phyloP scores from a whole-genome alignment of 53 echinoderm and acorn worm genomes.

The Stichopus horrens region DNA sequence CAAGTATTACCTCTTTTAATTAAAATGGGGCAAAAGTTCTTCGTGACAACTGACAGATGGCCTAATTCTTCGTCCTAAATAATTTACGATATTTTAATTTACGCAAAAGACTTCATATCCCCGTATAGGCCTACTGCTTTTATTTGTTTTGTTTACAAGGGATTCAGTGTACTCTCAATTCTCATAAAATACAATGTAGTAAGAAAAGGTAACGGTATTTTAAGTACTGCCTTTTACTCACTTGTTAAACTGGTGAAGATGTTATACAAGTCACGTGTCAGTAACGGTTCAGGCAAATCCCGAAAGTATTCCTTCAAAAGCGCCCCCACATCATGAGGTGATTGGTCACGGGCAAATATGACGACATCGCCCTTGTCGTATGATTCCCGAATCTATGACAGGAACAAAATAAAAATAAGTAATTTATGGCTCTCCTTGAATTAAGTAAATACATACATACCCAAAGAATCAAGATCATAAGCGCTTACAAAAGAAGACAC shows the following conservation, averaged over 20 bases:
- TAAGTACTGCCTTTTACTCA: slow-evolving; percentile 50
- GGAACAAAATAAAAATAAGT: not conserved
- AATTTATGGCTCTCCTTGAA: not conserved
- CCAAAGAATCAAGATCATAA: no score
- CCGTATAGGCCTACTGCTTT: not conserved
- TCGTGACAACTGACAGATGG: no score
- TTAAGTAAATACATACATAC: no score
- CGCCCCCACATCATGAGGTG: slow-evolving; percentile 88
- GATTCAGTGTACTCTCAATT: not conserved
- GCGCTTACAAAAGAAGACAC: no score
- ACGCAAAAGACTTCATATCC: no score
- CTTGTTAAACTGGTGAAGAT: slow-evolving; percentile 83
- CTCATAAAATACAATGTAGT: not conserved
- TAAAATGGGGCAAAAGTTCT: no score
- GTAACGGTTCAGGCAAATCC: slow-evolving; percentile 87
- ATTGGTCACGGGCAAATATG: slow-evolving; percentile 63
- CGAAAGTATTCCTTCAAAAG: slow-evolving; percentile 95
- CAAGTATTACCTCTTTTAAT: no score
- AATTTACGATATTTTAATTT: no score
- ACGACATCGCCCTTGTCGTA: slow-evolving; percentile 76
- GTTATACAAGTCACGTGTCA: slow-evolving; percentile 90
- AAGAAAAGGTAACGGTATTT: not conserved
- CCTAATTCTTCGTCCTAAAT: no score
- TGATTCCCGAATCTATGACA: slow-evolving; percentile 75
- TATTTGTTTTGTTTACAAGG: not conserved